Percentiles rank a stretch among this genome's conserved stretches.
phyloP scores from a whole-genome alignment of 1,140 invertebrate species.

The Heliothis virescens region DNA sequence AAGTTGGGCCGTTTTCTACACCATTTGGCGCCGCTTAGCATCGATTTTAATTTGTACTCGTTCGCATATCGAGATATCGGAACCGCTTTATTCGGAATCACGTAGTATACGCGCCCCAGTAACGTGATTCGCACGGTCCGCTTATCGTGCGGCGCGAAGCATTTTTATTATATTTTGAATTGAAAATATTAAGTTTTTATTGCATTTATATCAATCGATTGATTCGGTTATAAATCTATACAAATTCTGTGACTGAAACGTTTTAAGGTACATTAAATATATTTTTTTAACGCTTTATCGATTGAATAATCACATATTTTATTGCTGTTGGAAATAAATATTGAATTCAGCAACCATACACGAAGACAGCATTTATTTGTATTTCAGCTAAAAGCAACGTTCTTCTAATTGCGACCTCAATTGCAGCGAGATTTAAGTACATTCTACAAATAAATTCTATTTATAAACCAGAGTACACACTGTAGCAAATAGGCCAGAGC shows the following conservation, averaged over 20 bases:
- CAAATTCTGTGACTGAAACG: not conserved
- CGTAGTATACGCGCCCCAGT: conserved; percentile 51
- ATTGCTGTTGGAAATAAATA: not conserved
- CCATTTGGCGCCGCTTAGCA: conserved; percentile 54
- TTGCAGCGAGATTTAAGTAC: conserved; percentile 22
- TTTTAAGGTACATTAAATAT: not conserved
- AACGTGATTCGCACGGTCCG: conserved; percentile 50
- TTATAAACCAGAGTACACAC: conserved; percentile 13
- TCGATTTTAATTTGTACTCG: conserved; percentile 61
- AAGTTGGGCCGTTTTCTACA: conserved; percentile 60
- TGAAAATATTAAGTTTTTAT: conserved; percentile 21
- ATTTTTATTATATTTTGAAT: conserved; percentile 39
- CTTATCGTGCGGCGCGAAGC: conserved; percentile 37
- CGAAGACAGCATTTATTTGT: not conserved
- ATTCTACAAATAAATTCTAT: conserved; percentile 30
- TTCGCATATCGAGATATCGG: conserved; percentile 47
- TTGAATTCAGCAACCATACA: conserved; percentile 14
- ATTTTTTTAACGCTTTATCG: not conserved
- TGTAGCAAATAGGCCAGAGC: conserved; percentile 26
- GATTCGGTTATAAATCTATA: not conserved
- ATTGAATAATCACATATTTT: not conserved
- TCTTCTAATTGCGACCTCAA: conserved; percentile 27
- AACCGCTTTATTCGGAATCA: conserved; percentile 50
- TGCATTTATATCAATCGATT: not conserved
- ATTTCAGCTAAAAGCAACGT: conserved; percentile 21